Percentiles rank a stretch among this genome's conserved stretches.
phyloP scores from a whole-genome alignment of 1,140 invertebrate genomes.

The Drosophila busckii region DNA sequence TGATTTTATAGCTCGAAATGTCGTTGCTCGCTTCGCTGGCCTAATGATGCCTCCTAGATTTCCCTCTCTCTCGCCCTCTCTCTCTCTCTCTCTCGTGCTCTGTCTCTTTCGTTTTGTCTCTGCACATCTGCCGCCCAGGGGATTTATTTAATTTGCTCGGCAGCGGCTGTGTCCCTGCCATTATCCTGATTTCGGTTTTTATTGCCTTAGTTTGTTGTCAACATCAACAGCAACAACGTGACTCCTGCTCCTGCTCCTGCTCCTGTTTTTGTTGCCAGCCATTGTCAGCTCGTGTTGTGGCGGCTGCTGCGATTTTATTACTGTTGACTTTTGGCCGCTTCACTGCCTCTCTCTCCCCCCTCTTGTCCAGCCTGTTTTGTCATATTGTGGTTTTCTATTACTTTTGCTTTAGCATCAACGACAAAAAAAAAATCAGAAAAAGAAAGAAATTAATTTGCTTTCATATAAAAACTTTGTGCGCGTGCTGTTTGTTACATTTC shows the following conservation, averaged over 20 bases:
- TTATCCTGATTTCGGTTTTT: conserved; percentile 50
- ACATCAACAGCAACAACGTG: conserved; percentile 13
- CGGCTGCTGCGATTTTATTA: conserved; percentile 32
- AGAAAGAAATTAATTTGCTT: conserved; percentile 40
- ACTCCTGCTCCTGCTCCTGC: conserved; percentile 4
- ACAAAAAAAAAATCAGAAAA: too few species aligned
- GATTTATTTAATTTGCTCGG: conserved; percentile 50
- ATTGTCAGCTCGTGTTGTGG: conserved; percentile 26
- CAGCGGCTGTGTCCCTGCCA: conserved; percentile 36
- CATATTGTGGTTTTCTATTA: conserved; percentile 35
- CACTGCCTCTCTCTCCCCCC: not conserved
- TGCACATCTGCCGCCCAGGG: conserved; percentile 41
- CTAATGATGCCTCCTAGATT: conserved; percentile 27
- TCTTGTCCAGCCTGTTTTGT: conserved; percentile 5
- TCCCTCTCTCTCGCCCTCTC: too few species aligned
- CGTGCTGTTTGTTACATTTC: conserved; percentile 29
- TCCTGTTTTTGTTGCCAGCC: not conserved
- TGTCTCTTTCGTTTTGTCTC: not conserved
- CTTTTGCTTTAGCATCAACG: conserved; percentile 22
- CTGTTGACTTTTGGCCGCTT: conserved; percentile 41
- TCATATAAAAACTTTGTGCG: conserved; percentile 38
- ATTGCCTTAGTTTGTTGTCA: conserved; percentile 44
- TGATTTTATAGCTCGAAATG: conserved; percentile 38
- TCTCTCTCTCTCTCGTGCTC: conserved; percentile 2
- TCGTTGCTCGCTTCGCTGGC: conserved; percentile 21